Percentiles rank a stretch among this genome's conserved stretches.
These are phyloP conservation scores for Biston betularia DNA, from an alignment of 2,888 invertebrate species.

Conservation along the genomic window DNA sequence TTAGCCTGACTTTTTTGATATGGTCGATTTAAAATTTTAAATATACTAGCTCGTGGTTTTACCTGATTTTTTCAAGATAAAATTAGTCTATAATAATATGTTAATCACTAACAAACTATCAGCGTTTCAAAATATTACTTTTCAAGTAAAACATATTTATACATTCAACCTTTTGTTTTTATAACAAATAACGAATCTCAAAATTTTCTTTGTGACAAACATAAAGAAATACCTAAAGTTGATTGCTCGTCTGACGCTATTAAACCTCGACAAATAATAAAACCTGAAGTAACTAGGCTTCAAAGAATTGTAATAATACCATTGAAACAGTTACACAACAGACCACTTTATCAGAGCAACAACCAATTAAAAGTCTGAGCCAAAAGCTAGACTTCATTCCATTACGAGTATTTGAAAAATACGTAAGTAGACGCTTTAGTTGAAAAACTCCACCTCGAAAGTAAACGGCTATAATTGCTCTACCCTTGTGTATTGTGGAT, in stretches of 20 bases:
- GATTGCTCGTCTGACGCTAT: not conserved
- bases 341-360: slow-evolving; percentile 1
- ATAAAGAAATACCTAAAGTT: not conserved
- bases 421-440: slow-evolving; percentile 24
- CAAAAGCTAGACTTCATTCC: slow-evolving; percentile 11
- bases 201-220: not conserved
- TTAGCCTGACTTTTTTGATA: too few species aligned
- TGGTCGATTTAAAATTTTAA: too few species aligned
- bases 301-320: slow-evolving; percentile 13
- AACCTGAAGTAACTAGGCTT: slow-evolving; percentile 8
- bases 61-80: too few species aligned
- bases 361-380: slow-evolving; percentile 29
- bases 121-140: too few species aligned
- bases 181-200: not conserved
- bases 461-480: slow-evolving; percentile 40
- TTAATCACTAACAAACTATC: too few species aligned
- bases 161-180: too few species aligned
- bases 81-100: too few species aligned
- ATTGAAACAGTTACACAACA: not conserved
- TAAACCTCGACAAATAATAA: not conserved
- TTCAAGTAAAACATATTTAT: too few species aligned
- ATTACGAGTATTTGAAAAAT: slow-evolving; percentile 16
- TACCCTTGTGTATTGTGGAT: slow-evolving; percentile 32
- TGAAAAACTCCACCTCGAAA: slow-evolving; percentile 21
- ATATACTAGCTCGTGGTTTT: too few species aligned